Base-by-base conservation (phyloP, 2,888 invertebrate species). In the Prosopocoilus inquinatus region DNA sequence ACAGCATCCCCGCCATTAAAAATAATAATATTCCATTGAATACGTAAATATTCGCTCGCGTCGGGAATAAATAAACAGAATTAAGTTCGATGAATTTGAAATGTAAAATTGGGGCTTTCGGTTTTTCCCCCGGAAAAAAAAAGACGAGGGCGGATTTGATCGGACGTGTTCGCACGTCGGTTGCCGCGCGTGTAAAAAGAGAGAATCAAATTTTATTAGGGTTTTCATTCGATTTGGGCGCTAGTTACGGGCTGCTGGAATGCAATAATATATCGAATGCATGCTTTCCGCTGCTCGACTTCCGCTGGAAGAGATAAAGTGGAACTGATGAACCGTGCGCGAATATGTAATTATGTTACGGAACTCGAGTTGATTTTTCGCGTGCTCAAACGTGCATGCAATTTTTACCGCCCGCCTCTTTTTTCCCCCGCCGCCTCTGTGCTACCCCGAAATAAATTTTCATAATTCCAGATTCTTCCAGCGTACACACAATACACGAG, bases 271-370 rank as follows among this genome's bases (percentile, higher is more conserved):
- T 57, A 55, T 51, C 57, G 59, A 59, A 59, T 54, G 54, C 53
- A 53, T 48, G 57, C 54, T 55, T 61, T 59, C 55, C 57, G 54
- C 55, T 55, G 55, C 55, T 57, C 57, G 55, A 55, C 55, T 61
- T 57, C 57, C 53, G 57, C 57, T 59, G 59, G 57, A 55, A 53
- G 59, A 57, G 59, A 51, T 61, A 61, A 59, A 59, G 59, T 57
- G 57, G 61, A 59, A 59, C 61, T 61, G 61, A 61, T 61, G 61
- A 61, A 61, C 51, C 51, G 51, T 45, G 55, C 59, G 61, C 59
- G 61, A 57, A 49, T 59, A 55, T 57, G 57, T 61, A 61, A 61
- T 61, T 61, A 53, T 57, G 55, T 61, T 61, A 61, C 53, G 57
- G 54, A 59, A 59, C 50, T 61, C 50, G 52, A 53, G 59, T 53